Percentiles rank a stretch among this genome's conserved stretches.
Evolutionary conservation across 2,797 vertebrate genomes (phyloP).

Genomic region (Characodon lateralis): DNA sequence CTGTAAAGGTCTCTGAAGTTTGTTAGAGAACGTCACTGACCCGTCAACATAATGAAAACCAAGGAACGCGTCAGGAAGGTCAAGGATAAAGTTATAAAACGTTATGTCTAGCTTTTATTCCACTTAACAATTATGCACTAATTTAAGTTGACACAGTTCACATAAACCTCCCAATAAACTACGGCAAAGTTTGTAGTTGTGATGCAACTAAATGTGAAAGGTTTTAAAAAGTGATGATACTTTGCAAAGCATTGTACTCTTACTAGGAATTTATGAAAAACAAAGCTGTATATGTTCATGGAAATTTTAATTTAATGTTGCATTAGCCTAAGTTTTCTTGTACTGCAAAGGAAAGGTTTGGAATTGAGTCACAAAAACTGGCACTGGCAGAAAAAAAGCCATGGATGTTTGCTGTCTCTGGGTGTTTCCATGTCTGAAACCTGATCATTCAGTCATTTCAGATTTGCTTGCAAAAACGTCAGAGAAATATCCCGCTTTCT

Average conservation of each 20-base stretch:
- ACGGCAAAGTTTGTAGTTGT: background rate
- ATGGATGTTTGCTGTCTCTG: background rate
- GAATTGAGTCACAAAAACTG: background rate
- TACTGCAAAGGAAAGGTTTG: too few relatives aligned
- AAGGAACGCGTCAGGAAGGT: too few relatives aligned
- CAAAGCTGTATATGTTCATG: background rate
- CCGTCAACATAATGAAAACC: too few relatives aligned
- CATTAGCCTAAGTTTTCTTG: background rate
- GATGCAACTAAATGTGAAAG: background rate
- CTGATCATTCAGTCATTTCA: background rate
- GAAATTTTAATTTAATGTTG: background rate
- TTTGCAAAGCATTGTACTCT: background rate
- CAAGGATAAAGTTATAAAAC: too few relatives aligned
- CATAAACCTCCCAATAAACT: background rate
- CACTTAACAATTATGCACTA: background rate
- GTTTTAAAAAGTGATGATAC: background rate
- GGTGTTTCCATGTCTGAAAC: background rate
- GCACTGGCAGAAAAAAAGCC: background rate
- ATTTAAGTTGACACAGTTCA: background rate
- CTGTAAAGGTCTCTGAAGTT: too few relatives aligned
- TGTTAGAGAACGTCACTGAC: too few relatives aligned
- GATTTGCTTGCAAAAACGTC: background rate
- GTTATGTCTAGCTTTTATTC: background rate
- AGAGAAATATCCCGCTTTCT: background rate
- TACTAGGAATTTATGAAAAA: background rate